A percentile compares a stretch with the other conserved stretches of the same genome.
Conservation (phyloP, 2,888 invertebrate species). For the Tiphia femorata region DNA sequence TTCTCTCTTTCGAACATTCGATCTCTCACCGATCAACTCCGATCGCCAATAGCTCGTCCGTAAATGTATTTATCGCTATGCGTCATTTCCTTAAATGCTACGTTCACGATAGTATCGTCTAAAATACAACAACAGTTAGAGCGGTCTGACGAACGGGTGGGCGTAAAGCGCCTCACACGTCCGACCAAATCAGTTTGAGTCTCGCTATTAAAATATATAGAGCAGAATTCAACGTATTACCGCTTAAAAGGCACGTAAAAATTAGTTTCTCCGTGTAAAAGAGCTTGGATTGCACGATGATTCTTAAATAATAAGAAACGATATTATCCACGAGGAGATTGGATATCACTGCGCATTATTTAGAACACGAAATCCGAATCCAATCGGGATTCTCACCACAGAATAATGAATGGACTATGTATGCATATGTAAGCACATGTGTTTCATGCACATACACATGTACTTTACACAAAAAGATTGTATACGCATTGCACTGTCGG, state of each 20-base stretch:
- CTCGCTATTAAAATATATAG: conserved; percentile 43
- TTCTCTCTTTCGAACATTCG: too few species aligned
- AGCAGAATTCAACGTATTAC: conserved; percentile 45
- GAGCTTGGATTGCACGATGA: conserved; percentile 45
- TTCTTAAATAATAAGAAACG: conserved; percentile 36
- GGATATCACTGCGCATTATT: conserved; percentile 41
- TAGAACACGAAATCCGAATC: conserved; percentile 18
- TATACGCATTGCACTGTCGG: conserved; percentile 27
- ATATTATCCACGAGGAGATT: conserved; percentile 22
- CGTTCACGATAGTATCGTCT: conserved; percentile 38
- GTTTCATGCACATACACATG: conserved; percentile 33
- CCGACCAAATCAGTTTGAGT: conserved; percentile 28
- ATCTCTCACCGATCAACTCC: too few species aligned
- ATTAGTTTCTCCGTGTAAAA: conserved; percentile 43
- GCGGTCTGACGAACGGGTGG: conserved; percentile 28
- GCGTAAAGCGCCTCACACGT: neutral
- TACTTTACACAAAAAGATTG: conserved; percentile 29
- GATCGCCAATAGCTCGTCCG: too few species aligned
- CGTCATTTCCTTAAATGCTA: conserved; percentile 35
- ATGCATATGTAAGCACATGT: conserved; percentile 39
- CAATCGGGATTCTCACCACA: conserved; percentile 33
- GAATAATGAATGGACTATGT: conserved; percentile 49
- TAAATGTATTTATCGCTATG: too few species aligned
- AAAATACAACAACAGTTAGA: conserved; percentile 45
- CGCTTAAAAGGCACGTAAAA: conserved; percentile 51